Percentiles rank a stretch among this genome's conserved stretches.
These are phyloP conservation scores for Hippocampus zosterae DNA, from an alignment of 2,113 vertebrate species.

Conservation along the genomic window DNA sequence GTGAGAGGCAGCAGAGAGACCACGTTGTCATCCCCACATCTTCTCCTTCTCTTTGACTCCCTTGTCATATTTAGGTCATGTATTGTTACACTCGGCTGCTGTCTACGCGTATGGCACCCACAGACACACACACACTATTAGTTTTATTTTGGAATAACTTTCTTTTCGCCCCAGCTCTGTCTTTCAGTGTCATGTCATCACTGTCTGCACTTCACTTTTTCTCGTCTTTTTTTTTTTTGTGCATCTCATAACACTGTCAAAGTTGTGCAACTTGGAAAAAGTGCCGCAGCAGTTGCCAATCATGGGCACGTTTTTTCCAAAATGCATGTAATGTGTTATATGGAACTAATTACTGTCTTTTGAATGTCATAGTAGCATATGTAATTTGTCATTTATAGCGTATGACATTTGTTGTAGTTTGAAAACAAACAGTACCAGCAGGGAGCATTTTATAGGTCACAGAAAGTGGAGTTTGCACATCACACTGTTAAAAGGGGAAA, in stretches of 20 bases:
- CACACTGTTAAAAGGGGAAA: neutral
- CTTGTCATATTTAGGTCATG: slow-evolving; percentile 58
- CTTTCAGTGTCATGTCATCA: slow-evolving; percentile 27
- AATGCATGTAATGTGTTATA: neutral
- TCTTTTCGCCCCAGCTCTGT: slow-evolving; percentile 19
- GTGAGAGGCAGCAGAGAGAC: slow-evolving; percentile 17
- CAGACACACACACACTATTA: slow-evolving; percentile 4
- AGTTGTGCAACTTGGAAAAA: slow-evolving; percentile 12
- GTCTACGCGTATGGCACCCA: neutral
- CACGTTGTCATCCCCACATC: slow-evolving; percentile 12
- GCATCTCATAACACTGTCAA: neutral
- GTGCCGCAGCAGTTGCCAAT: slow-evolving; percentile 36
- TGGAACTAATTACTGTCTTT: neutral
- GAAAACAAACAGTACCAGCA: neutral
- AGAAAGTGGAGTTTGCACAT: neutral
- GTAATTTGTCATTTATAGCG: too few species aligned
- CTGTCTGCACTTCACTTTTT: neutral
- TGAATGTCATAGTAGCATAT: neutral
- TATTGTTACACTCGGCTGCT: slow-evolving; percentile 27
- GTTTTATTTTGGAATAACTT: slow-evolving; percentile 21
- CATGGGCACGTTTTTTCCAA: neutral
- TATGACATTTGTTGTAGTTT: neutral
- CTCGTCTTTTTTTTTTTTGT: slow-evolving; percentile 17
- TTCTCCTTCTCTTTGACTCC: slow-evolving; percentile 28
- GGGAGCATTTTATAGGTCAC: neutral